A percentile compares a stretch with the other conserved stretches of the same genome.
Evolutionary conservation across 2,113 vertebrate species (phyloP).

Genomic region (Mus spicilegus): DNA sequence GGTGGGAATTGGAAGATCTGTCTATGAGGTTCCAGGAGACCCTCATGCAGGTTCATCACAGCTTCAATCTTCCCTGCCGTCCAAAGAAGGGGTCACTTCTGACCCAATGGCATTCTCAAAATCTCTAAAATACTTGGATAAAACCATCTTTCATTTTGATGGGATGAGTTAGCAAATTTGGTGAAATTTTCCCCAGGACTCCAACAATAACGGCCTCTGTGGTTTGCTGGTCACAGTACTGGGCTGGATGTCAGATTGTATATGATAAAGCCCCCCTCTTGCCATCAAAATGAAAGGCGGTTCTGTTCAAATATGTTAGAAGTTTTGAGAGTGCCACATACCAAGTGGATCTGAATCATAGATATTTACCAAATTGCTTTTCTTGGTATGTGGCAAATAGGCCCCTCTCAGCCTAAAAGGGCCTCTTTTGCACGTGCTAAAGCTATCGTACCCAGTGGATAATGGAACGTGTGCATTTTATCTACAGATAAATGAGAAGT

Average conservation of each 20-base stretch:
- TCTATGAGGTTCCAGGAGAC: neutral
- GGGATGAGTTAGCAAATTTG: neutral
- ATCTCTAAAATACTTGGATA: constrained; percentile 1
- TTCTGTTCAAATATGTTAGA: no score
- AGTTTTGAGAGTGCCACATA: no score
- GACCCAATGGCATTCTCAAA: neutral
- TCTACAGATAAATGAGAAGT: neutral
- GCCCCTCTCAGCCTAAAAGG: neutral
- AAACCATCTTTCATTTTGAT: constrained; percentile 24
- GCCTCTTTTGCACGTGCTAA: neutral
- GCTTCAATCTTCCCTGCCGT: neutral
- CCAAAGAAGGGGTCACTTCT: constrained; percentile 19
- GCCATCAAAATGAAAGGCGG: no score
- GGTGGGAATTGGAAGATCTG: constrained; percentile 10
- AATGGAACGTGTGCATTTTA: neutral
- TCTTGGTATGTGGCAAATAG: constrained; percentile 4
- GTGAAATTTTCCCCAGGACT: neutral
- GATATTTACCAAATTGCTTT: neutral
- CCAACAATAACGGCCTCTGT: neutral
- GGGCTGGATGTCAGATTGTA: neutral
- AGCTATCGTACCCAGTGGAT: neutral
- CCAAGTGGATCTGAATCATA: no score
- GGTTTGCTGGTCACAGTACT: neutral
- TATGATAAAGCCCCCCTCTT: neutral
- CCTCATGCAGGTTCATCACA: neutral